These are phyloP conservation scores for Rhinogobius similis DNA, from an alignment of 2,113 vertebrate genomes.

Conservation along the genomic window DNA sequence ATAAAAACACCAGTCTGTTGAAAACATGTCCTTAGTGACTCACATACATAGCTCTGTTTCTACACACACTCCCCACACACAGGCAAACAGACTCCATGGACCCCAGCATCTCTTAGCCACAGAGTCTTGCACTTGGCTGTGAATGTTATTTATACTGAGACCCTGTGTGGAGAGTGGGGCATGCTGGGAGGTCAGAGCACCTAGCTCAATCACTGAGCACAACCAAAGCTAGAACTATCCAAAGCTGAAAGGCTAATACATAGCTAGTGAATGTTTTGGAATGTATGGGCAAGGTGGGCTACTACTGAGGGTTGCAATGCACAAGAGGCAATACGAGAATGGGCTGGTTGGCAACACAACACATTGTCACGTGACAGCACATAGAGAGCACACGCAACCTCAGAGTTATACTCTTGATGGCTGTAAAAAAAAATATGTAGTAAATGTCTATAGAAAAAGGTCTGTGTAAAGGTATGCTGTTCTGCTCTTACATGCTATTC, in stretches of 20 bases:
- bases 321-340: neutral
- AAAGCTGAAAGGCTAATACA: neutral
- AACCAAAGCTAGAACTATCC: neutral
- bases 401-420: neutral
- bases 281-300: neutral
- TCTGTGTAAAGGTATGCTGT: no score
- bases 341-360: neutral
- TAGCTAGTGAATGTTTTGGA: neutral
- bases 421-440: neutral
- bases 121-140: slow-evolving; percentile 67
- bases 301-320: neutral
- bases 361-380: neutral
- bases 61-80: neutral
- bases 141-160: slow-evolving; percentile 64
- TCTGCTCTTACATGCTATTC: no score
- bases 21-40: neutral
- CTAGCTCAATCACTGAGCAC: slow-evolving; percentile 35
- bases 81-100: neutral
- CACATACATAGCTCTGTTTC: neutral
- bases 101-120: slow-evolving; percentile 57
- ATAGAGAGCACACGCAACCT: neutral
- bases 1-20: slow-evolving; percentile 56
- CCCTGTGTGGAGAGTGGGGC: slow-evolving; percentile 54
- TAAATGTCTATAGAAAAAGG: neutral
- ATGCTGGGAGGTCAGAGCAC: slow-evolving; percentile 51